These are phyloP conservation scores for Standfussiana lucernea DNA, from an alignment of 2,888 invertebrate species.

Conservation along the genomic window DNA sequence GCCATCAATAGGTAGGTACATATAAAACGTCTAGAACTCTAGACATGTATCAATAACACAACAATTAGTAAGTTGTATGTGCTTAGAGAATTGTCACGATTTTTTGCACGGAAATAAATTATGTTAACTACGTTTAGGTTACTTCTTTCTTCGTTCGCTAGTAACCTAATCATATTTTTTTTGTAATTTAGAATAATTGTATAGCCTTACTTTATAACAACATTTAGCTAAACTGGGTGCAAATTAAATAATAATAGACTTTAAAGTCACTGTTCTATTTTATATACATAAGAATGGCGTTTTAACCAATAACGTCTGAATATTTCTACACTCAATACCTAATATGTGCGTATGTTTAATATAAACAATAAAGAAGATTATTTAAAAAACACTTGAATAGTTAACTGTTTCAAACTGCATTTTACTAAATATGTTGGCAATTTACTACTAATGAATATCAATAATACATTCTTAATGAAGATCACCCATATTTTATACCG, in stretches of 20 bases:
- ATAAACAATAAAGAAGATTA: conserved; percentile 23
- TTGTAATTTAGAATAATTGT: not conserved
- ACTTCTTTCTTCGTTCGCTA: not conserved
- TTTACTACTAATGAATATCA: conserved; percentile 24
- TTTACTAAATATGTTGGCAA: conserved; percentile 18
- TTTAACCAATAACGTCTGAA: not conserved
- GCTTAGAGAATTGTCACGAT: conserved; percentile 14
- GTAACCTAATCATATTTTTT: not conserved
- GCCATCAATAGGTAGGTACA: not conserved
- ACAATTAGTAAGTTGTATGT: not conserved
- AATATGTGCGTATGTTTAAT: conserved; percentile 6
- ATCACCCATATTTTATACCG: conserved; percentile 8
- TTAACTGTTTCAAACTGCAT: conserved; percentile 16
- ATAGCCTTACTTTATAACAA: not conserved
- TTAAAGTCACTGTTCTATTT: not conserved
- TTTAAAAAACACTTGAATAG: conserved; percentile 20
- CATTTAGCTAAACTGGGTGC: not conserved
- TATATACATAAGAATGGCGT: not conserved
- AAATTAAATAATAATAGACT: not conserved
- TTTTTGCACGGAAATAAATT: not conserved
- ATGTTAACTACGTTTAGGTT: not conserved
- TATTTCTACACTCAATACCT: conserved; percentile 11
- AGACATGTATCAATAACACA: not conserved
- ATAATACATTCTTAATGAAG: conserved; percentile 9
- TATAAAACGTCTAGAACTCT: not conserved